Evolutionary conservation across 2,888 invertebrate species (phyloP).

Genomic region (Pammene aurita): DNA sequence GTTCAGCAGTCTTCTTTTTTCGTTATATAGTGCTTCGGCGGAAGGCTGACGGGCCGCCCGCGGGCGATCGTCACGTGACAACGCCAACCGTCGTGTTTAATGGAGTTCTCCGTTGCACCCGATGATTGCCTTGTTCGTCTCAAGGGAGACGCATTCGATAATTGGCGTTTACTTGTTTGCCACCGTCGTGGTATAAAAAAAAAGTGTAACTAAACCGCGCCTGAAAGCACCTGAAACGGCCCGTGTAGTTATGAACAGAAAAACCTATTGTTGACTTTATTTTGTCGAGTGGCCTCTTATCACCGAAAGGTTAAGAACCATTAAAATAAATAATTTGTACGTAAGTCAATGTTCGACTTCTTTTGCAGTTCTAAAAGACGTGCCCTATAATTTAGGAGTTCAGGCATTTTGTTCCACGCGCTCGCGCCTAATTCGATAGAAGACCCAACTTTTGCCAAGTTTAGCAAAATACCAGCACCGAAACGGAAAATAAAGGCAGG

Average conservation of each 20-base stretch:
- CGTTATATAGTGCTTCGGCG: slow-evolving; percentile 42
- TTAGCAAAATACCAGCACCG: background rate
- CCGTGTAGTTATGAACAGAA: too few species aligned
- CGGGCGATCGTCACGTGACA: slow-evolving; percentile 71
- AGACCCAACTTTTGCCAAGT: slow-evolving; percentile 2
- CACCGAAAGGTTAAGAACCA: background rate
- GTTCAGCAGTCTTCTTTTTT: slow-evolving; percentile 4
- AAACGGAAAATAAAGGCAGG: slow-evolving; percentile 24
- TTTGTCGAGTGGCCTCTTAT: too few species aligned
- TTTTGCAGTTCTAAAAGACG: background rate
- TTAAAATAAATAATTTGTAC: background rate
- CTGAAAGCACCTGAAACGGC: too few species aligned
- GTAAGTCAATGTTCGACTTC: background rate
- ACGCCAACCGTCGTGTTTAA: slow-evolving; percentile 68
- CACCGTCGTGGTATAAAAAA: too few species aligned
- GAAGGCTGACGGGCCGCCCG: slow-evolving; percentile 59
- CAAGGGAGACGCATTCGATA: slow-evolving; percentile 36
- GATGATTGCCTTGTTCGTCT: slow-evolving; percentile 60
- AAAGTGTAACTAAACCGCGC: background rate
- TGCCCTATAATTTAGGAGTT: slow-evolving; percentile 1
- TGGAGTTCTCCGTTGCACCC: slow-evolving; percentile 74
- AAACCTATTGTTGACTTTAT: too few species aligned
- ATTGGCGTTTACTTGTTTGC: slow-evolving; percentile 22
- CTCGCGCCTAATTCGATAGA: slow-evolving; percentile 6
- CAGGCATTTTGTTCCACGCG: background rate